phyloP scores from a whole-genome alignment of 2,888 invertebrate species.

The Caenorhabditis sinica region DNA sequence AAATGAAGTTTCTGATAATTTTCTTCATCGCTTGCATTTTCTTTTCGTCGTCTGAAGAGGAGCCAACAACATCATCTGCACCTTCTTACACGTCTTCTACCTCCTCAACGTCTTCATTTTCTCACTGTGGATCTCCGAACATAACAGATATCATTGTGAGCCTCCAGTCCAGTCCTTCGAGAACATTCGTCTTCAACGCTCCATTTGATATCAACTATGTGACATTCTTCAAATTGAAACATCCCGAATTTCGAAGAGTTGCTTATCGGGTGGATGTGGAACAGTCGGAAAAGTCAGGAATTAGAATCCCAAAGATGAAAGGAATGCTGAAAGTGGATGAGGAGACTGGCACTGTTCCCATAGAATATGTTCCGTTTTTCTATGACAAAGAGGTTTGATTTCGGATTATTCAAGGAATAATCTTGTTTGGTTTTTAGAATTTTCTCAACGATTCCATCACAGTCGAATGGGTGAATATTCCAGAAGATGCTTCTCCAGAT shows the following conservation, averaged over 20 bases:
- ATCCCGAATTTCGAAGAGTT: neutral
- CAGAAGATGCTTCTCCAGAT: neutral
- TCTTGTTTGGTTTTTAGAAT: neutral
- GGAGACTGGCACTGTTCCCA: neutral
- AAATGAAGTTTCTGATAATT: constrained; percentile 3
- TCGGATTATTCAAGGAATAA: neutral
- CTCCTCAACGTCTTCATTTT: neutral
- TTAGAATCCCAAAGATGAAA: neutral
- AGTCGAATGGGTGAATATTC: constrained; percentile 16
- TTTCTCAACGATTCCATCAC: neutral
- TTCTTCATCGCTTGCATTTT: neutral
- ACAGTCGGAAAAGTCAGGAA: neutral
- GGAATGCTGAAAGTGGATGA: neutral
- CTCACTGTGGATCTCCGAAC: constrained; percentile 3
- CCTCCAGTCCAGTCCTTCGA: neutral
- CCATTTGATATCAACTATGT: constrained; percentile 9
- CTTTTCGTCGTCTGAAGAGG: neutral
- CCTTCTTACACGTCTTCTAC: neutral
- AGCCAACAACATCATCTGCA: neutral
- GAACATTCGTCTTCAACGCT: constrained; percentile 1
- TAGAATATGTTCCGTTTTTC: neutral
- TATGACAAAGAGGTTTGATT: neutral
- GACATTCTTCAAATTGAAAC: neutral
- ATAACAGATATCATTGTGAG: neutral
- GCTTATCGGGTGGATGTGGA: neutral